Percentiles rank a stretch among this genome's conserved stretches.
Conservation (phyloP, 2,888 invertebrate species). For the Ellobium chinense region DNA sequence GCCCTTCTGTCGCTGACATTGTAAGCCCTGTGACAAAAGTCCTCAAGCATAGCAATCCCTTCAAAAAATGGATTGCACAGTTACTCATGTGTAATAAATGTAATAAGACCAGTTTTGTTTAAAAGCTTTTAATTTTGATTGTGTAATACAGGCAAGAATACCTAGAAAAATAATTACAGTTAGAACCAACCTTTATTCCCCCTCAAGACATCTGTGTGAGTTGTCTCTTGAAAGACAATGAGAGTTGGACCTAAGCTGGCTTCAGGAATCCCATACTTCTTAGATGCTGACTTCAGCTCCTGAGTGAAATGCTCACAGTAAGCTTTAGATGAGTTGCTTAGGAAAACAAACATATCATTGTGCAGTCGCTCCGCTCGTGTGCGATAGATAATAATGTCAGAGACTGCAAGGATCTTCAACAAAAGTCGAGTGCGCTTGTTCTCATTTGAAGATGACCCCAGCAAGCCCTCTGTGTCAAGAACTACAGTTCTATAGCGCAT, state of each 20-base stretch:
- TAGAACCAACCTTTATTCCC: constrained; percentile 31
- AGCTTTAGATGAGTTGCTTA: constrained; percentile 87
- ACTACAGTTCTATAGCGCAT: constrained; percentile 84
- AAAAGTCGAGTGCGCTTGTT: constrained; percentile 85
- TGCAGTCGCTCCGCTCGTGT: constrained; percentile 88
- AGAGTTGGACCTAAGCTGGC: constrained; percentile 86
- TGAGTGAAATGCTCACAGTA: constrained; percentile 86
- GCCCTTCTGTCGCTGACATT: too few species aligned
- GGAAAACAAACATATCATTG: constrained; percentile 86
- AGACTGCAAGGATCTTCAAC: constrained; percentile 89
- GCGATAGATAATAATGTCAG: constrained; percentile 88
- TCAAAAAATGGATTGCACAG: not conserved
- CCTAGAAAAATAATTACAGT: not conserved
- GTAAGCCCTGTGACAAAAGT: too few species aligned
- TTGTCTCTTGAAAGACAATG: constrained; percentile 89
- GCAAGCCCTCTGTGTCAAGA: constrained; percentile 89
- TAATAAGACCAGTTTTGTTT: not conserved
- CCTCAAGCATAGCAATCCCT: not conserved
- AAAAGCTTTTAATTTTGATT: too few species aligned
- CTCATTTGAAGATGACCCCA: constrained; percentile 83
- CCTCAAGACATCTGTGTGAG: constrained; percentile 83
- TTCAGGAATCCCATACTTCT: constrained; percentile 80
- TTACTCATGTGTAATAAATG: not conserved
- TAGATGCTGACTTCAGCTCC: constrained; percentile 76
- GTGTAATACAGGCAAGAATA: too few species aligned